phyloP scores from a whole-genome alignment of 2,797 vertebrate genomes.

The Rhinella marina region DNA sequence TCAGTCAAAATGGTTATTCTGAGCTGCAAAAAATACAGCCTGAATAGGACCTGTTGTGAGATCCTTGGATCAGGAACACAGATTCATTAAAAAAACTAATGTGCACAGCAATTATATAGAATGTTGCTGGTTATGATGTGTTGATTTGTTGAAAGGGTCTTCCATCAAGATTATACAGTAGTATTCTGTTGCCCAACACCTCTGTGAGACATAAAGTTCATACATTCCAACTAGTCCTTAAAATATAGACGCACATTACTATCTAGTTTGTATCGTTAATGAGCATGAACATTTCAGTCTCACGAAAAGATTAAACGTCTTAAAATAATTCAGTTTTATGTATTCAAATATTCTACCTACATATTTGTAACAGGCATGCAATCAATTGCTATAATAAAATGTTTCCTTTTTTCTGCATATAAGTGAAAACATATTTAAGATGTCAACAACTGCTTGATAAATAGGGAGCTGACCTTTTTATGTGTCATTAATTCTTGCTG shows the following conservation, averaged over 20 bases:
- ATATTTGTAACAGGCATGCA: background rate
- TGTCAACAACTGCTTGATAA: conserved; percentile 4
- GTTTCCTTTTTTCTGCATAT: conserved; percentile 1
- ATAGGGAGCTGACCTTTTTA: conserved; percentile 16
- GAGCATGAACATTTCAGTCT: background rate
- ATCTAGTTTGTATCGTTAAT: background rate
- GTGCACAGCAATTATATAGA: too few species aligned
- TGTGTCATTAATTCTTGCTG: background rate
- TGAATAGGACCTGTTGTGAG: too few species aligned
- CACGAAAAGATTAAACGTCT: background rate
- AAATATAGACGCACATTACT: background rate
- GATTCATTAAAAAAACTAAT: too few species aligned
- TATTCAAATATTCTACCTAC: background rate
- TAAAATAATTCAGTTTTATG: conserved; percentile 7
- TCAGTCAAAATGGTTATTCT: too few species aligned
- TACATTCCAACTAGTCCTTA: background rate
- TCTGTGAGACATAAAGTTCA: background rate
- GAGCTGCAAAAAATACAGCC: too few species aligned
- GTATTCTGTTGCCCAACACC: too few species aligned
- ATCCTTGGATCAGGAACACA: too few species aligned
- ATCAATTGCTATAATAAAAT: conserved; percentile 22
- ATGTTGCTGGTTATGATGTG: too few species aligned
- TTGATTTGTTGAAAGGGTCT: too few species aligned
- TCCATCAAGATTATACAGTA: too few species aligned
- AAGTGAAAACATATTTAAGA: background rate